A percentile compares a stretch with the other conserved stretches of the same genome.
Evolutionary conservation across 1,140 invertebrate species (phyloP).

Genomic region (Argopecten irradians): DNA sequence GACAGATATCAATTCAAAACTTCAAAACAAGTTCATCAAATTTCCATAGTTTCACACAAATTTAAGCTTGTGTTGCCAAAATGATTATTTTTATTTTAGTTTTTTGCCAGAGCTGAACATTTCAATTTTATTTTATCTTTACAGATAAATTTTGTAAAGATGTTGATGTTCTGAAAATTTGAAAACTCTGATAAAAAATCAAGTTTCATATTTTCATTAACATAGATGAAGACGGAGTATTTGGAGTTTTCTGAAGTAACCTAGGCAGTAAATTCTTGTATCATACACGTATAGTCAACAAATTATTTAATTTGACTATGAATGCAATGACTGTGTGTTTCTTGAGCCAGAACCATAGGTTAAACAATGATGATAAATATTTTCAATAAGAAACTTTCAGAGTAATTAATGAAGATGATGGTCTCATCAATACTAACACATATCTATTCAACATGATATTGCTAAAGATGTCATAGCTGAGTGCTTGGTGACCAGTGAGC

Average conservation of each 20-base stretch:
- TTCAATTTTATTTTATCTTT: constrained; percentile 6
- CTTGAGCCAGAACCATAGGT: too few relatives aligned
- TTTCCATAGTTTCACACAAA: not conserved
- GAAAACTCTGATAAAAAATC: not conserved
- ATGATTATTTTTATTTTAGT: not conserved
- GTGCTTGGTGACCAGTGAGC: too few relatives aligned
- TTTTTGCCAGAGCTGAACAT: not conserved
- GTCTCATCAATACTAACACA: too few relatives aligned
- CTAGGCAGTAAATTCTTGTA: too few relatives aligned
- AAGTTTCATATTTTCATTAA: not conserved
- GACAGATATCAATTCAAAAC: not conserved
- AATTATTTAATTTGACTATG: too few relatives aligned
- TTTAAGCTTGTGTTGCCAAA: not conserved
- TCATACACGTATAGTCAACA: too few relatives aligned
- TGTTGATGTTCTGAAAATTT: not conserved
- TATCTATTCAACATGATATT: too few relatives aligned
- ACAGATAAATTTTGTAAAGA: not conserved
- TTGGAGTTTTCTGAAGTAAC: too few relatives aligned
- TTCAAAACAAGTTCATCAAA: not conserved
- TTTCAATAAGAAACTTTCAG: not conserved
- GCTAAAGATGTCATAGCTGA: too few relatives aligned
- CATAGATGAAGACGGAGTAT: too few relatives aligned
- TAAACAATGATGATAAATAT: not conserved
- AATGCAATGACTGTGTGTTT: too few relatives aligned
- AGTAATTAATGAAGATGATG: too few relatives aligned